Evolutionary conservation across 2,797 vertebrate genomes (phyloP), one percentile per base, ranked within the genome.

Genomic region (Sciurus vulgaris): DNA sequence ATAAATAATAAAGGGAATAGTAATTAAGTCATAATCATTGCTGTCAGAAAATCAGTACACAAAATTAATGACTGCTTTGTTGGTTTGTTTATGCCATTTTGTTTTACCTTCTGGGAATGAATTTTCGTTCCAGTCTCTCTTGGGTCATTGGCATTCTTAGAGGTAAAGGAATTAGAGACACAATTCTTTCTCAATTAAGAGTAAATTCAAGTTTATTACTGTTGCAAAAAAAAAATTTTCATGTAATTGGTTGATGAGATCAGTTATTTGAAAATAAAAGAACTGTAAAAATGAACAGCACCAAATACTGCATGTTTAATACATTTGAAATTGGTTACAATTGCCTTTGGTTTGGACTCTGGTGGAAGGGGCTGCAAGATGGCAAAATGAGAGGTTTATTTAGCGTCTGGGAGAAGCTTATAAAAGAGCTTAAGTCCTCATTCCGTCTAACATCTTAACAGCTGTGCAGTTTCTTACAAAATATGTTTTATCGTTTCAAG

Each of bases 401-500:
- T 99, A 98, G 98, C 98, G 56, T 98, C 98, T 96, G 98, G 98
- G 98, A 98, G 98, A 98, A 99, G 98, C 98, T 98, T 98, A 96
- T 98, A 97, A 99, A 98, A 98, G 98, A 98, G 98, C 99, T 98
- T 98, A 98, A 99, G 98, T 98, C 99, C 98, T 99, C 98, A 98
- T 99, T 99, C 98, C 99, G 98, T 99, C 98, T 99, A 99, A 99
- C 98, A 98, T 98, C 98, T 98, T 99, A 99, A 99, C 97, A 99
- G 99, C 99, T 99, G 99, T 99, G 99, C 99, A 99, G 99, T 99
- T 99, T 99, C 99, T 99, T 99, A 99, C 99, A 99, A 99, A 98
- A 99, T 99, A 99, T 99, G 99, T 99, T 99, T 99, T 99, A 99
- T 99, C 98, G 99, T 99, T 99, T 99, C 99, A 99, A 99, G 99